These are phyloP conservation scores for Cyclargus thomasi DNA, from an alignment of 1,140 invertebrate species.

Conservation along the genomic window DNA sequence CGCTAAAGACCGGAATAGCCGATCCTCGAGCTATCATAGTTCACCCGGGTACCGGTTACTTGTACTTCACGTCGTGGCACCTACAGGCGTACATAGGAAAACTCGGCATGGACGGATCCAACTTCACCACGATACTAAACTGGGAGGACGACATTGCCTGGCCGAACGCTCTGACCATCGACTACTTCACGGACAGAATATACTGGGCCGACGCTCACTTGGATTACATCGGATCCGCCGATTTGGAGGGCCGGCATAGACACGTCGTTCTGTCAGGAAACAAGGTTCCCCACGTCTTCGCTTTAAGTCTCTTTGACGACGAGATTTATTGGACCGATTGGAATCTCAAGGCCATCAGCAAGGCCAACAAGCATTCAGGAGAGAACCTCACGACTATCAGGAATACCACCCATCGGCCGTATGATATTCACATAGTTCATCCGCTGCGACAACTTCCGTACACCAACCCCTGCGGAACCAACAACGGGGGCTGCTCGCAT, in stretches of 20 bases:
- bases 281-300: slow-evolving; percentile 95
- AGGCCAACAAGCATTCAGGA: slow-evolving; percentile 93
- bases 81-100: slow-evolving; percentile 97
- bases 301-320: slow-evolving; percentile 95
- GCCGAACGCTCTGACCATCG: slow-evolving; percentile 98
- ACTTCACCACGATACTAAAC: slow-evolving; percentile 91
- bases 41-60: slow-evolving; percentile 94
- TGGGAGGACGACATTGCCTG: slow-evolving; percentile 97
- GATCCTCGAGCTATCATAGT: slow-evolving; percentile 96
- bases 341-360: slow-evolving; percentile 92
- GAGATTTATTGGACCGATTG: slow-evolving; percentile 98
- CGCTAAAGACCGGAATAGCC: slow-evolving; percentile 88
- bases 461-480: slow-evolving; percentile 91
- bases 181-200: slow-evolving; percentile 95
- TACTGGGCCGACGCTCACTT: slow-evolving; percentile 99
- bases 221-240: slow-evolving; percentile 96
- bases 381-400: slow-evolving; percentile 84
- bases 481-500: slow-evolving; percentile 98
- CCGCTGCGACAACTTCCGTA: slow-evolving; percentile 89
- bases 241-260: slow-evolving; percentile 91
- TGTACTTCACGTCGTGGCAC: slow-evolving; percentile 98
- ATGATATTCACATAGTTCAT: slow-evolving; percentile 94
- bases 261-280: slow-evolving; percentile 87
- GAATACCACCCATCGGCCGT: slow-evolving; percentile 96
- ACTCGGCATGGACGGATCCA: slow-evolving; percentile 97